These are phyloP conservation scores for Chaenocephalus aceratus DNA, from an alignment of 2,113 vertebrate genomes.

Conservation along the genomic window DNA sequence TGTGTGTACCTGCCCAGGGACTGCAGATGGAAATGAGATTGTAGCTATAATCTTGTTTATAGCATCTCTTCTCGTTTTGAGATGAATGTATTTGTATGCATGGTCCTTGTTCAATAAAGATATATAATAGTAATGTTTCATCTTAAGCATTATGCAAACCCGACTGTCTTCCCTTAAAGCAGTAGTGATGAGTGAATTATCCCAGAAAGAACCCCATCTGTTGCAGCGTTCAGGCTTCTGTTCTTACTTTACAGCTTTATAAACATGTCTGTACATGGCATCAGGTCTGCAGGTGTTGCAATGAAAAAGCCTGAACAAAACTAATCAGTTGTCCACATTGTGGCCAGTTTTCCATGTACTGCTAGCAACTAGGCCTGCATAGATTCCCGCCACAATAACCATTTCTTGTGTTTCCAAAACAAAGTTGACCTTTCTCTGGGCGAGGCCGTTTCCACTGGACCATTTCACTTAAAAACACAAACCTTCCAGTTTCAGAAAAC, in stretches of 20 bases:
- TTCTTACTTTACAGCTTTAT: not conserved
- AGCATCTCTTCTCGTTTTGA: no score
- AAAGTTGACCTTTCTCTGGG: slow-evolving; percentile 47
- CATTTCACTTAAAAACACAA: not conserved
- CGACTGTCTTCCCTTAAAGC: not conserved
- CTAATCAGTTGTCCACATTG: slow-evolving; percentile 26
- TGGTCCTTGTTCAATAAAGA: no score
- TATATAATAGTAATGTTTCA: no score
- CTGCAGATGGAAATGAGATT: no score
- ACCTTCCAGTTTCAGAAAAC: not conserved
- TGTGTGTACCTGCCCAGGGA: no score
- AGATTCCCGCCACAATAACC: slow-evolving; percentile 31
- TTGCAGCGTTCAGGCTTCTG: not conserved
- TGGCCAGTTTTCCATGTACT: slow-evolving; percentile 5
- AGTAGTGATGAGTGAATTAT: not conserved
- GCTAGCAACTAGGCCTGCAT: slow-evolving; percentile 11
- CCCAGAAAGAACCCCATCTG: not conserved
- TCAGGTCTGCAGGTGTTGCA: slow-evolving; percentile 14
- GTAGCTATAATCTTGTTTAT: no score
- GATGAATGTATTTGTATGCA: no score
- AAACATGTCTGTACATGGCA: not conserved
- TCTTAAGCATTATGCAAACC: no score
- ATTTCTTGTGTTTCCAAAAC: slow-evolving; percentile 55
- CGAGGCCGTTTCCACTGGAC: slow-evolving; percentile 17
- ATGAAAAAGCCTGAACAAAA: not conserved